Percentiles rank a stretch among this genome's conserved stretches.
These are phyloP conservation scores for Procambarus virginalis DNA, from an alignment of 1,140 invertebrate genomes.

Conservation along the genomic window DNA sequence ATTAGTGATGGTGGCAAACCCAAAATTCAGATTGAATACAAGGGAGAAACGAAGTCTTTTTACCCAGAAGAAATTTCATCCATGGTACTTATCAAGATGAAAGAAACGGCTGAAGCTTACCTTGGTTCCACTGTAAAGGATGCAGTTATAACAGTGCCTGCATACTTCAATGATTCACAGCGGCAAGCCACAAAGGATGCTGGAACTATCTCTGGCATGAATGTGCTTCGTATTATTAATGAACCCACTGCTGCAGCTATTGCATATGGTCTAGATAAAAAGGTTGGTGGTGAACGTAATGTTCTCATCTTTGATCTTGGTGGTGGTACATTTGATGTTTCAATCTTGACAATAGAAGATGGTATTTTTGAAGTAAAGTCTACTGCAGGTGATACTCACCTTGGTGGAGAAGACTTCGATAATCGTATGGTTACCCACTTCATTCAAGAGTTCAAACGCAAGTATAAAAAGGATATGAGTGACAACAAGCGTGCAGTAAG, in stretches of 20 bases:
- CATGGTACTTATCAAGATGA: too few relatives aligned
- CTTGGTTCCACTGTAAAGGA: conserved; percentile 11
- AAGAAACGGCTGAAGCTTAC: too few relatives aligned
- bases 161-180: not conserved
- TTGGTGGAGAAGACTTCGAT: too few relatives aligned
- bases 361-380: too few relatives aligned
- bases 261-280: conserved; percentile 23
- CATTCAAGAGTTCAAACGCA: not conserved
- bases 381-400: too few relatives aligned
- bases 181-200: not conserved
- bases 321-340: conserved; percentile 10
- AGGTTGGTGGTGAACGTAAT: conserved; percentile 75
- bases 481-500: not conserved
- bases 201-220: too few relatives aligned
- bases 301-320: too few relatives aligned
- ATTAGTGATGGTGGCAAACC: not conserved
- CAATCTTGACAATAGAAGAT: conserved; percentile 8
- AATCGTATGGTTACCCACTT: conserved; percentile 15
- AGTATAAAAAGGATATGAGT: conserved; percentile 11
- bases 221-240: not conserved
- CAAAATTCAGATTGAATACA: conserved; percentile 3
- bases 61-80: not conserved
- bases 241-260: conserved; percentile 22
- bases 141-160: conserved; percentile 18
- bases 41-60: conserved; percentile 8